Base-by-base conservation (phyloP, 1,140 invertebrate species). In the Sinonovacula constricta region DNA sequence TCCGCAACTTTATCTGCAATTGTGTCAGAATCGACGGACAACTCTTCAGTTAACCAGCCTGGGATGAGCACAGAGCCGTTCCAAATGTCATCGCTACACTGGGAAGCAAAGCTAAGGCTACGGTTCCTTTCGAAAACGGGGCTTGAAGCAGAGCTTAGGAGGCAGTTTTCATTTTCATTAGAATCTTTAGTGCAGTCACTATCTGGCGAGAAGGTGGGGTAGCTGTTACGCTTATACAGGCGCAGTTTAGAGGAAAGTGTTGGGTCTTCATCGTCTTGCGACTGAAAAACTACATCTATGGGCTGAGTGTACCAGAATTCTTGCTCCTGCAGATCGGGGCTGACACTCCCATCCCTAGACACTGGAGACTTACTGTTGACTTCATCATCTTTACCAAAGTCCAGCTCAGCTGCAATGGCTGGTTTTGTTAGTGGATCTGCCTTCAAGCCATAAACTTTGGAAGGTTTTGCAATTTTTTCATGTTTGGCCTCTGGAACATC, bases 301-400 rank as follows among this genome's bases (percentile, higher is more conserved):
- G 84, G 85, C 30, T 85, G 77, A 30, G 82, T 84, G 65, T 87
- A 87, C 85, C 85, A 87, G 39, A 75, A 79, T 45, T 83, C 79
- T 74, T 87, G 79, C 67, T 87, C 85, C 34, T 83, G 79, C 2
- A 87, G 72, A 36, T 85, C 85, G 24, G 84, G 84, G 70, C 81
- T 85, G 14, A 85, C 65, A 63, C 59, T 74, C 22, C 79, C 72
- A 66, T 77, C 81, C 65, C 72, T 63, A 54, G 63, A 63, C 28
- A 67, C 51, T 60, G 24, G 49, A 45, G 67, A 34, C 31, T 15
- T 39, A 26, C 24, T 54, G 26, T 49, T 72, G 5, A 30, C 22
- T 59, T 18, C 22, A 24, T 22, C 34, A 36, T n/a, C 18, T 22
- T 65, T 5, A 18, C 59, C 0, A 34, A 15, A 33, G 24, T 53